phyloP scores from a whole-genome alignment of 2,888 invertebrate genomes.

The Diarsia brunnea region DNA sequence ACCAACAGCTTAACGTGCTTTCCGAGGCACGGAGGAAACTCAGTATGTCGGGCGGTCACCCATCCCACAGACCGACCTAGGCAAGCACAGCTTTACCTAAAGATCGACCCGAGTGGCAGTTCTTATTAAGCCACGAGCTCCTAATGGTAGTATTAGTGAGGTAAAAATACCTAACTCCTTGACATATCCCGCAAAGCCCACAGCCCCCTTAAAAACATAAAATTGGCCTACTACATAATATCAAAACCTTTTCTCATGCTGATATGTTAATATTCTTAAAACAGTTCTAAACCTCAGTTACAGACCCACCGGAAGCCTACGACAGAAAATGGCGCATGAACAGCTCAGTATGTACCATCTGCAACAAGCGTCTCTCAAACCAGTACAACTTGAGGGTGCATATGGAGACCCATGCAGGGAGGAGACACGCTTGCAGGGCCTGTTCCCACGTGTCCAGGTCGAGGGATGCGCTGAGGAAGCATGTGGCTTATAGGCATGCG shows the following conservation, averaged over 20 bases:
- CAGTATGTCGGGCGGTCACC: no score
- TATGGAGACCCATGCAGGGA: slow-evolving; percentile 97
- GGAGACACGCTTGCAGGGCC: slow-evolving; percentile 96
- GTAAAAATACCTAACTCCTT: no score
- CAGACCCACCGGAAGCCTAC: slow-evolving; percentile 78
- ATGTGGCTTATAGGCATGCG: slow-evolving; percentile 96
- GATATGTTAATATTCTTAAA: no score
- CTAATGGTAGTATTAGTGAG: no score
- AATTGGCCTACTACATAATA: not conserved
- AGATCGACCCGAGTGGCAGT: no score
- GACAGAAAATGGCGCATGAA: slow-evolving; percentile 83
- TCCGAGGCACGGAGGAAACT: no score
- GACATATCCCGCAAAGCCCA: no score
- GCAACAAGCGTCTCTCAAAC: slow-evolving; percentile 97
- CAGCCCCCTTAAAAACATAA: not conserved
- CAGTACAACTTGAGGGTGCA: slow-evolving; percentile 97
- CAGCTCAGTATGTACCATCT: slow-evolving; percentile 94
- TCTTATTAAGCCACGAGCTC: no score
- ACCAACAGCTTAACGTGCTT: no score
- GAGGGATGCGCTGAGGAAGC: slow-evolving; percentile 96
- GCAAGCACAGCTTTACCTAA: no score
- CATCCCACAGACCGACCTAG: no score
- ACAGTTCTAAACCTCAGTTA: slow-evolving; percentile 38
- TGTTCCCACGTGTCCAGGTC: slow-evolving; percentile 97
- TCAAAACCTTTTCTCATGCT: no score